phyloP scores from a whole-genome alignment of 2,888 invertebrate genomes.

The Loripinus fragilis region DNA sequence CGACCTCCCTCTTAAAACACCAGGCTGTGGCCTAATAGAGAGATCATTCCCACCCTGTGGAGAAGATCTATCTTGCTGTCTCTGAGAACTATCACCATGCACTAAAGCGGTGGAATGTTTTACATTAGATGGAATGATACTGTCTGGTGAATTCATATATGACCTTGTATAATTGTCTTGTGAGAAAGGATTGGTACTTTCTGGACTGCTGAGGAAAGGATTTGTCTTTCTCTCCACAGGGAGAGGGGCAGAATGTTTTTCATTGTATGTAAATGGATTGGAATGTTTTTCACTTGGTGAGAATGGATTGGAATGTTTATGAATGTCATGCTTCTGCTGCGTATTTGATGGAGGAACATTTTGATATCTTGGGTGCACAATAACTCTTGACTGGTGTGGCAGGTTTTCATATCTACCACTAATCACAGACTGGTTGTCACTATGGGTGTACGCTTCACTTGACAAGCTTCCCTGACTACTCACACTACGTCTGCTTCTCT shows the following conservation, averaged over 20 bases:
- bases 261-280: not conserved
- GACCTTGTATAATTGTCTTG: not conserved
- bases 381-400: conserved; percentile 8
- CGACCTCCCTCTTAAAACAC: not conserved
- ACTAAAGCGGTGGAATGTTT: not conserved
- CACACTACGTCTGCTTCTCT: conserved; percentile 57
- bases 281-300: conserved; percentile 13
- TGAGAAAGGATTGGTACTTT: not conserved
- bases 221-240: not conserved
- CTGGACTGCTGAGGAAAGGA: not conserved
- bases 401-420: conserved; percentile 17
- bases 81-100: not conserved
- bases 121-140: not conserved
- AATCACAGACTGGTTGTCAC: conserved; percentile 30
- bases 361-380: conserved; percentile 17
- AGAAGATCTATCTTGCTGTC: not conserved
- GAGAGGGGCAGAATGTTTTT: not conserved
- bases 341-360: not conserved
- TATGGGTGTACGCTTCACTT: conserved; percentile 55
- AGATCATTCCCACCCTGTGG: not conserved
- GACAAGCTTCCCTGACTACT: conserved; percentile 60
- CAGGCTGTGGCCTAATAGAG: not conserved
- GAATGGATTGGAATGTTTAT: conserved; percentile 18
- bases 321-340: conserved; percentile 13
- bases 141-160: too few species aligned